Evolutionary conservation across 2,797 vertebrate species (phyloP), one percentile per base, ranked within the genome.

Genomic region (Momotus momota): DNA sequence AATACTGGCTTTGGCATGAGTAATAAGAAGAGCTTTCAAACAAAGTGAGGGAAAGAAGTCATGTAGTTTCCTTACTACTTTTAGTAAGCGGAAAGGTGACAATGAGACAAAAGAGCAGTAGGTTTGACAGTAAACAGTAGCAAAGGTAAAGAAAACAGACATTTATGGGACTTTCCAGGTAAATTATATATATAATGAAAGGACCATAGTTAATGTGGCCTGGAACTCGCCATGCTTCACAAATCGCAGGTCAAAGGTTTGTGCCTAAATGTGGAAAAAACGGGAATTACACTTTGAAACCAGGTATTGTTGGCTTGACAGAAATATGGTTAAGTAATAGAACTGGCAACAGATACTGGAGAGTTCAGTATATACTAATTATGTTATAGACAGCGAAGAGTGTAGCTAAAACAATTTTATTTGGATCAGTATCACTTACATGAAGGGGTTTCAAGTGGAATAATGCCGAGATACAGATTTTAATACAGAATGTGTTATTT

Each of bases 201-300:
- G 45, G 21, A 55, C 6, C 1, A 1, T 51, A 27, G 7, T 31
- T 67, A 64, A 11, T 0, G 0, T 8, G 14, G 7, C 43, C 46
- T 86, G 45, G 15, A 74, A 69, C 43, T 82, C 51, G 12, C 43
- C 35, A 19, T 46, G 23, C 15, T 93, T 21, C 13, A 71, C 23
- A 48, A 82, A 33, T 69, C 11, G 26, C 31, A 84, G 26, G 26
- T 86, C n/a, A 66, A 45, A 67, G 7, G 5, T 27, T 86, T 55
- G 14, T 61, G 7, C 31, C 25, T 45, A 40, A 80, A 64, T 21
- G 7, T 55, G 27, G 27, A 64, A 85, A 58, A 80, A 65, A 38
- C 4, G 31, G 25, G 6, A 84, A 71, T 82, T 67, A 23, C 13
- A 25, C 14, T 79, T 78, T 35, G 21, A 92, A 82, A 78, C 7